Evolutionary conservation across 2,797 vertebrate species (phyloP), one percentile per base, ranked within the genome.

Genomic region (Jordanella pulchra): DNA sequence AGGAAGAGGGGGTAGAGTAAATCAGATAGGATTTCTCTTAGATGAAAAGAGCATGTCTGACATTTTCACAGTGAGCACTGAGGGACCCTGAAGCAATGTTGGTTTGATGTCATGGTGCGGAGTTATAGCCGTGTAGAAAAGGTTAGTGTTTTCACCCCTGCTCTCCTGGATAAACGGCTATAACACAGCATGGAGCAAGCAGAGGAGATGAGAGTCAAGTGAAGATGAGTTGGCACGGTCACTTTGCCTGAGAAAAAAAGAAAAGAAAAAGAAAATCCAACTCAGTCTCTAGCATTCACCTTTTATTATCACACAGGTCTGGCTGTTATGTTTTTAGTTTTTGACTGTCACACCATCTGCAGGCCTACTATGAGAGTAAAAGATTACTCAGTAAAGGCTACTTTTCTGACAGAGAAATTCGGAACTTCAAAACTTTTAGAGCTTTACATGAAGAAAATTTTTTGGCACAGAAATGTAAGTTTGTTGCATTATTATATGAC

Each of bases 1-100:
- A 90, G 78, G 85, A 88, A 81, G 81, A 86, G 60, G 79, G 77
- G 72, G 84, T 67, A 54, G 82, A 87, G 86, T 92, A 92, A 92
- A 93, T 92, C 87, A 93, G 89, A 92, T 90, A 86, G 85, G 90
- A 90, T 90, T 92, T 93, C 90, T 84, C 81, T 75, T 71, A 89
- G 84, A 93, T 92, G 88, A 92, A 94, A 93, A 91, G 91, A 92
- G 71, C 77, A 77, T 27, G 78, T 83, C 90, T 93, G 92, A 93
- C 89, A 92, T 92, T 90, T 87, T 92, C 89, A 89, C 86, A 89
- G 92, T 72, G 54, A 89, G 90, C 63, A 64, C 82, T 77, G 81
- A 84, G 90, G 89, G 89, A 87, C 85, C 90, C 83, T 90, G 82
- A 87, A 80, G 84, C 83, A 81, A 90, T 93, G 92, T 89, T 92